Percentiles rank a stretch among this genome's conserved stretches.
These are phyloP conservation scores for Lagopus leucura DNA, from an alignment of 2,113 vertebrate species.

Conservation along the genomic window DNA sequence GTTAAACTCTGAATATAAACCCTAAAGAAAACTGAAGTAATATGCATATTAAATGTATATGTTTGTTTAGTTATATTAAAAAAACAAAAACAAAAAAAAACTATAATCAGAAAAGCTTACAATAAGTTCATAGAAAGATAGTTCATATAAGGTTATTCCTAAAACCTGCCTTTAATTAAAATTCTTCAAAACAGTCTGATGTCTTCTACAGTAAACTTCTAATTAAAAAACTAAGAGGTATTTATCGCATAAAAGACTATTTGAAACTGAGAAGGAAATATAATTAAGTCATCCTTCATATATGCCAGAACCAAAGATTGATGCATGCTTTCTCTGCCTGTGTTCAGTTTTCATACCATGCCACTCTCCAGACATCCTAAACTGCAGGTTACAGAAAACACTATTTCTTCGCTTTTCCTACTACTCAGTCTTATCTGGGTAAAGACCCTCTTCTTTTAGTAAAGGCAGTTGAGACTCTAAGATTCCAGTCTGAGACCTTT, in stretches of 20 bases:
- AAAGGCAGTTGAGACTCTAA: neutral
- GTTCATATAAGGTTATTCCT: neutral
- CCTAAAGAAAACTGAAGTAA: neutral
- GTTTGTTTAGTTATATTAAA: rapidly evolving
- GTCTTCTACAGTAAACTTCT: neutral
- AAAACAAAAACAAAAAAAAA: neutral
- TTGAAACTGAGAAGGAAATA: neutral
- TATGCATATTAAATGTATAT: neutral
- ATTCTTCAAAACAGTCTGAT: neutral
- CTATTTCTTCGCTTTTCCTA: neutral
- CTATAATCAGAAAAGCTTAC: neutral
- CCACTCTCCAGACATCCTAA: neutral
- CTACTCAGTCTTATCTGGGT: neutral
- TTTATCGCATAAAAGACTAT: neutral
- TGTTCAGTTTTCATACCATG: neutral
- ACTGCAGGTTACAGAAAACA: neutral
- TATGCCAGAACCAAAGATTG: neutral
- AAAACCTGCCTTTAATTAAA: neutral
- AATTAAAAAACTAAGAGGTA: neutral
- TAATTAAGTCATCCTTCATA: neutral
- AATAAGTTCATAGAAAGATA: neutral
- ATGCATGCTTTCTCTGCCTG: neutral
- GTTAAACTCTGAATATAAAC: neutral
- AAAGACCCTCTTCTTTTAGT: neutral
- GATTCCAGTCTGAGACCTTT: neutral